Percentiles rank a stretch among this genome's conserved stretches.
Conservation (phyloP, 2,888 invertebrate genomes). For the Aromia moschata region DNA sequence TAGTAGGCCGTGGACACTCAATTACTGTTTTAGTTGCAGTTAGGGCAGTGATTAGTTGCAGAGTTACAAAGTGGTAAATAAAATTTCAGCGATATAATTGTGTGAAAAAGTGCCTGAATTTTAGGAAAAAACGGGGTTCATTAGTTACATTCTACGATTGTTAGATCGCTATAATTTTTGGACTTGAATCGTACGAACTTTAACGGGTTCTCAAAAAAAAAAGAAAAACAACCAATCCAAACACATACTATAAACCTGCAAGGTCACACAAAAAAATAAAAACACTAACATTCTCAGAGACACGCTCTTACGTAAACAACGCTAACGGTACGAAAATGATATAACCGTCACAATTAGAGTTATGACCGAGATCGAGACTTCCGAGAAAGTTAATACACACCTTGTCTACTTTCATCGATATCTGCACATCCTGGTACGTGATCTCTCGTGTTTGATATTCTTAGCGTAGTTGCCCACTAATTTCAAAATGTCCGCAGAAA, state of each 20-base stretch:
- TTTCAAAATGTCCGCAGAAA: conserved; percentile 94
- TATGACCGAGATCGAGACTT: too few relatives aligned
- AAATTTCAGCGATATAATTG: too few relatives aligned
- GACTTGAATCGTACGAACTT: not conserved
- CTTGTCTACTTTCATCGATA: conserved; percentile 98
- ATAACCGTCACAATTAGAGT: too few relatives aligned
- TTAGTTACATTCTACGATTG: too few relatives aligned
- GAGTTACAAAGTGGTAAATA: too few relatives aligned
- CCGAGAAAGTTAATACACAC: conserved; percentile 69
- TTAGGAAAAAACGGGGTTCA: too few relatives aligned
- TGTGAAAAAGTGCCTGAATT: too few relatives aligned
- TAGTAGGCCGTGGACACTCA: too few relatives aligned
- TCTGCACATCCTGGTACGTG: conserved; percentile 93
- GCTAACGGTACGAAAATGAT: not conserved
- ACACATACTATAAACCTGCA: not conserved
- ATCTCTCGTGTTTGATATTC: conserved; percentile 93
- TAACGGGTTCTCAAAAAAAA: not conserved
- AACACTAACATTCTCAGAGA: not conserved
- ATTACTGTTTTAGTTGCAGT: too few relatives aligned
- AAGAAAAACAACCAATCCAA: not conserved
- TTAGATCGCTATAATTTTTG: too few relatives aligned
- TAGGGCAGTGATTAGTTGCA: too few relatives aligned
- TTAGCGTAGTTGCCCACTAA: conserved; percentile 97
- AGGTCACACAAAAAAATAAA: not conserved
- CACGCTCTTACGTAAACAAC: not conserved